Evolutionary conservation across 2,888 invertebrate genomes (phyloP), one percentile per base, ranked within the genome.

Genomic region (Dasysyrphus tricinctus): DNA sequence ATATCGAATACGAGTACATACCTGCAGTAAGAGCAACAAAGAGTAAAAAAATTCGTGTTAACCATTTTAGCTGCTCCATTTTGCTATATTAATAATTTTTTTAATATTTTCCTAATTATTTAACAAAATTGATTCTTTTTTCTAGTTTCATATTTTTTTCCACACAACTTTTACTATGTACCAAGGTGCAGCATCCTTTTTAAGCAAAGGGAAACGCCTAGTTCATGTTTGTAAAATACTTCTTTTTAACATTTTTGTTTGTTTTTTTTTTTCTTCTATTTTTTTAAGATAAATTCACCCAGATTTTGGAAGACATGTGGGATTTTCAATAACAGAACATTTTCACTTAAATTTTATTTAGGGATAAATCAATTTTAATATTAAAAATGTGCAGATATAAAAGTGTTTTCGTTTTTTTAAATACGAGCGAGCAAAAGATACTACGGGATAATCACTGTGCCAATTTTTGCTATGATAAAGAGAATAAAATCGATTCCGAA

Each of bases 401-500:
- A 70, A 54, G 42, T 78, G 47, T 81, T 78, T 78, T 69, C 61
- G 56, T 69, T 73, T 49, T 63, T 76, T 80, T 72, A 63, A 47
- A 47, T 29, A 74, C 56, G 67, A 49, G 69, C 69, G 54, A 85
- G 54, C 29, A 67, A 69, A 72, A 73, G 51, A 81, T 77, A 81
- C 85, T 85, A 85, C 77, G 47, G 80, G 85, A 85, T 78, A 81
- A 78, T 73, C 85, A 85, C 74, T 78, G 85, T 81, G 81, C 81
- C 85, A 85, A 85, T 85, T 80, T 77, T 80, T 77, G 80, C 81
- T 85, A 85, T 85, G 77, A 59, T 73, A 74, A 81, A 81, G 77
- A 77, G 81, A 81, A 81, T 81, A 85, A 85, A 85, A 85, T 85
- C 85, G 85, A 85, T 85, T 85, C 63, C 49, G 81, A 85, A 85